Percentiles rank a stretch among this genome's conserved stretches.
Evolutionary conservation across 2,113 vertebrate genomes (phyloP).

Genomic region (Capricornis sumatraensis): DNA sequence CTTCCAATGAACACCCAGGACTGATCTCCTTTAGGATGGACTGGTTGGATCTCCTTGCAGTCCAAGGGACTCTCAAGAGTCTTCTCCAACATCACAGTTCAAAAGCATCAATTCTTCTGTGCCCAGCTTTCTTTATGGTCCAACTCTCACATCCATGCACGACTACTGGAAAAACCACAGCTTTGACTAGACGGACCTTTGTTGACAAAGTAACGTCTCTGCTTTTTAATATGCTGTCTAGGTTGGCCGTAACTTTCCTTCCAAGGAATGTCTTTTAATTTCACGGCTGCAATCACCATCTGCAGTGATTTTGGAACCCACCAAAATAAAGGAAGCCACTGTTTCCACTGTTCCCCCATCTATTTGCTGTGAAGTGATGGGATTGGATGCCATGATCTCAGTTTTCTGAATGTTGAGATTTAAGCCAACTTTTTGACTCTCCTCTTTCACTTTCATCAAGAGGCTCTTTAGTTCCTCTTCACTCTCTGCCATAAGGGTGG

Average conservation of each 20-base stretch:
- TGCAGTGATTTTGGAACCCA: neutral
- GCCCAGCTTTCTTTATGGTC: neutral
- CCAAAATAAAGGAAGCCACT: neutral
- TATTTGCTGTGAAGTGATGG: neutral
- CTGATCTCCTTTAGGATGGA: neutral
- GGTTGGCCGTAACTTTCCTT: neutral
- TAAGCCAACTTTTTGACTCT: neutral
- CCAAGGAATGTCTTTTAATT: neutral
- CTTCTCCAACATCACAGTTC: neutral
- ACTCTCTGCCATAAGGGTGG: neutral
- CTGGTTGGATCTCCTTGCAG: neutral
- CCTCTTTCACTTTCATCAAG: no score
- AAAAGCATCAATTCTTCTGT: rapidly evolving
- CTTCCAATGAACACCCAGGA: neutral
- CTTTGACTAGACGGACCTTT: neutral
- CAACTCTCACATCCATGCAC: neutral
- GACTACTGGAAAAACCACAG: neutral
- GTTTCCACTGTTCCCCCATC: neutral
- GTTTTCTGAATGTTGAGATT: neutral
- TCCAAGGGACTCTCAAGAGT: neutral
- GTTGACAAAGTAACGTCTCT: neutral
- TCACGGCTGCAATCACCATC: neutral
- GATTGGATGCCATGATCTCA: neutral
- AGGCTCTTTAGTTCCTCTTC: no score
- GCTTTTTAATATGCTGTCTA: neutral